These are phyloP conservation scores for Dipodomys merriami DNA, from an alignment of 2,113 vertebrate genomes.

Conservation along the genomic window DNA sequence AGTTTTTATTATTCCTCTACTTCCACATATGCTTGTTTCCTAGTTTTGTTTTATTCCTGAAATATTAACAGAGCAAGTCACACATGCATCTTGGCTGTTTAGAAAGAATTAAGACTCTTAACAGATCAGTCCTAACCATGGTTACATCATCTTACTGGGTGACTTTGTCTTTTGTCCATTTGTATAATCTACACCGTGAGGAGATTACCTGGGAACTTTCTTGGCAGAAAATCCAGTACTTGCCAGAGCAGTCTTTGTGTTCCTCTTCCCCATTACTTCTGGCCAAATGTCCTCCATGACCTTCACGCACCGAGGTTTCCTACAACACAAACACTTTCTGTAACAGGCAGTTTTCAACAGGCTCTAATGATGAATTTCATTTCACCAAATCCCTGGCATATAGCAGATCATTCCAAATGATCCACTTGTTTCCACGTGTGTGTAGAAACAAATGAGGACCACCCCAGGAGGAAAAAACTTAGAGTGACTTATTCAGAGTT, in stretches of 20 bases:
- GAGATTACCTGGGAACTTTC: neutral
- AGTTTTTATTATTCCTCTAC: neutral
- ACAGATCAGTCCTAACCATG: neutral
- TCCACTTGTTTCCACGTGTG: neutral
- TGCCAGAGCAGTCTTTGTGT: neutral
- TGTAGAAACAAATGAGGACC: neutral
- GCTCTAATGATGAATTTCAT: neutral
- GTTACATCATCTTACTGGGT: neutral
- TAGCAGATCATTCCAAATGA: neutral
- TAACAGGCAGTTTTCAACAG: conserved; percentile 6
- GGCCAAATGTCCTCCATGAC: neutral
- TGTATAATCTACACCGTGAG: neutral
- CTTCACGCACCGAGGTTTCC: neutral
- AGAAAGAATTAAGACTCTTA: neutral
- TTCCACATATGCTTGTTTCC: neutral
- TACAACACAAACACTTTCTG: neutral
- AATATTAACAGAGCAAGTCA: conserved; percentile 1
- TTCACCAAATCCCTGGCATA: neutral
- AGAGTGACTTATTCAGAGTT: neutral
- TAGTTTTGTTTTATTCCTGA: conserved; percentile 20
- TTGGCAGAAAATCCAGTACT: neutral
- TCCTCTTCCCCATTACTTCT: neutral
- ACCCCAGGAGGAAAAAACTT: neutral
- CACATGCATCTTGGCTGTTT: conserved; percentile 25
- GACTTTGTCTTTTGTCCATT: neutral